These are phyloP conservation scores for Uria lomvia DNA, from an alignment of 2,113 vertebrate species.

Conservation along the genomic window DNA sequence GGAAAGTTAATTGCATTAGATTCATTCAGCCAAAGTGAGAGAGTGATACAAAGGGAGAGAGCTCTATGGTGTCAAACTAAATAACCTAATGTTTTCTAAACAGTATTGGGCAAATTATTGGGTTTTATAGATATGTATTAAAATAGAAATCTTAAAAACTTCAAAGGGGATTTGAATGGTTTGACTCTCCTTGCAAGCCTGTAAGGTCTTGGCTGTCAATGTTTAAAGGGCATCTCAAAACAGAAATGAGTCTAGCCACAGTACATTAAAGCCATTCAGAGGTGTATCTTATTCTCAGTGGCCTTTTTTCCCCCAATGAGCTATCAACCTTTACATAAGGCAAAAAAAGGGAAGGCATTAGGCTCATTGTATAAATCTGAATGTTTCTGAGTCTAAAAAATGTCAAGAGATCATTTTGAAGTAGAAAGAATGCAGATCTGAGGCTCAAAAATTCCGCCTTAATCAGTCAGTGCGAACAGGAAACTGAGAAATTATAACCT, in stretches of 20 bases:
- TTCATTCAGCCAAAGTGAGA: not conserved
- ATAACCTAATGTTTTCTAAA: not conserved
- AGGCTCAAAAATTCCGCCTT: not conserved
- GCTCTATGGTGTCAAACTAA: fast-evolving
- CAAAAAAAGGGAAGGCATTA: not conserved
- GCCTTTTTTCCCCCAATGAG: not conserved
- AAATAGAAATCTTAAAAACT: not conserved
- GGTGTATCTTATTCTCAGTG: not conserved
- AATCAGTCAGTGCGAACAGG: conserved; percentile 4
- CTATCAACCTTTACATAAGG: not conserved
- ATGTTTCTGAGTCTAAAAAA: not conserved
- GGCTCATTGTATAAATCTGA: not conserved
- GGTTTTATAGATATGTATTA: not conserved
- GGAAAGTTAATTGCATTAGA: not conserved
- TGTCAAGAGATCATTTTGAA: conserved; percentile 10
- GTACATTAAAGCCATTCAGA: not conserved
- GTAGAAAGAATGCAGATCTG: conserved; percentile 17
- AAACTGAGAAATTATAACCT: conserved; percentile 39
- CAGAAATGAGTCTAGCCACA: not conserved
- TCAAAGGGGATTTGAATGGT: not conserved
- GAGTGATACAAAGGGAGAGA: not conserved
- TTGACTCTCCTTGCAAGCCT: not conserved
- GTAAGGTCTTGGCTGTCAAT: not conserved
- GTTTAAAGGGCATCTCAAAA: not conserved
- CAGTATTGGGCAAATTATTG: not conserved